Base-by-base conservation (phyloP, 64 coral and sea anemone species). In the Actinia equina region DNA sequence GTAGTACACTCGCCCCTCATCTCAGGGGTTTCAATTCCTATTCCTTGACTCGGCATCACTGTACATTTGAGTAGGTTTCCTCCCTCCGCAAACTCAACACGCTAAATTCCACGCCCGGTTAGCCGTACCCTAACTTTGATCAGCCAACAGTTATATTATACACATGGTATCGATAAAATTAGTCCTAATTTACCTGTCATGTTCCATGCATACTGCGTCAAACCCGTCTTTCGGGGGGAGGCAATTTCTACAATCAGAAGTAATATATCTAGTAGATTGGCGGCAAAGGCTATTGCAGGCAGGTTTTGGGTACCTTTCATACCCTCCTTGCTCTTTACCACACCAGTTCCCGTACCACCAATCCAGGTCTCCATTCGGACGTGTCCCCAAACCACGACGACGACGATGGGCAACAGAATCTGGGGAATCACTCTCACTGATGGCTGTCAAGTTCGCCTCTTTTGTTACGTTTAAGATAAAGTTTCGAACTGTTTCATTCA, bases 301-400 rank as follows among this genome's bases (percentile, higher is more conserved):
- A n/a, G 20, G 44, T 4, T 89, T 84, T 26, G 88, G 88, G 19
- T 89, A 42, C 10, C 53, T 43, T 19, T 44, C 13, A 41, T 89
- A 89, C 26, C 88, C 88, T 55, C 88, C 88, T 80, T 89, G 88
- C 17, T 74, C 54, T 5, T 43, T 3, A 14, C 88, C 88, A 52
- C 88, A 89, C 88, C 88, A 89, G 81, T 89, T 89, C 74, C 80
- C 88, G 52, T 89, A 89, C 88, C 88, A 89, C 88, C 88, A 89
- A 30, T 89, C 88, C 23, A 83, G 55, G 17, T 19, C 6, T 6
- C 80, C 88, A 51, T 63, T 41, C 0, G 53, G 88, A 43, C 59
- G 54, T 14, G 59, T 62, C 55, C 81, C 22, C 5, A 79, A 56
- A 6, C 88, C 77, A 27, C 88, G 80, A 18, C 88, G 88, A 16